These are phyloP conservation scores for Leistus spinibarbis DNA, from an alignment of 2,888 invertebrate species.

Conservation along the genomic window DNA sequence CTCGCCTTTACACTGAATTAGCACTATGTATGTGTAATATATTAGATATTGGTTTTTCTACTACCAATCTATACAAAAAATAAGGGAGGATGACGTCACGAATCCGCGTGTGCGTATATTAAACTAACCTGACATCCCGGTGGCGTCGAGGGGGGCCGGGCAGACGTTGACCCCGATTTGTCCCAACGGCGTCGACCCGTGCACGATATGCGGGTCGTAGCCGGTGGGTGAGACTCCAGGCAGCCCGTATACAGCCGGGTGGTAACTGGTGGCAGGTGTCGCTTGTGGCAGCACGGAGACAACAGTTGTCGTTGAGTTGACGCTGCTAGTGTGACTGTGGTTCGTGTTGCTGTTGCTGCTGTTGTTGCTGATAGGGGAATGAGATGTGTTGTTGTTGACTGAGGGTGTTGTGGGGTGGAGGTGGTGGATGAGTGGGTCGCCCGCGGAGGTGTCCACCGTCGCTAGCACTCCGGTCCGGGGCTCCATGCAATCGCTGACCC, in stretches of 20 bases:
- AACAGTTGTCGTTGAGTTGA: slow-evolving; percentile 53
- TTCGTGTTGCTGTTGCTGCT: slow-evolving; percentile 43
- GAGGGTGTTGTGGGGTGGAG: slow-evolving; percentile 1
- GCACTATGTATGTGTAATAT: too few relatives aligned
- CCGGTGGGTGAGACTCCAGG: slow-evolving; percentile 49
- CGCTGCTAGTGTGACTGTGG: slow-evolving; percentile 41
- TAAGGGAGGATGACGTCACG: too few relatives aligned
- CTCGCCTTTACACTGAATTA: too few relatives aligned
- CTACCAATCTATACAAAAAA: too few relatives aligned
- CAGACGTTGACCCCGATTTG: slow-evolving; percentile 75
- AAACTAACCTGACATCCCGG: slow-evolving; percentile 57
- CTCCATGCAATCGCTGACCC: slow-evolving; percentile 17
- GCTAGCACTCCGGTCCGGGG: slow-evolving; percentile 14
- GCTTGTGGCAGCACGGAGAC: slow-evolving; percentile 51
- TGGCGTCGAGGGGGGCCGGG: slow-evolving; percentile 60
- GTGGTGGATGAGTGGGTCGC: neutral
- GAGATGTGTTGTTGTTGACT: too few relatives aligned
- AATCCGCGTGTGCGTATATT: too few relatives aligned
- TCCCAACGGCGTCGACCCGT: slow-evolving; percentile 80
- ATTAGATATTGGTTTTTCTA: too few relatives aligned
- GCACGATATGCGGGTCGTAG: slow-evolving; percentile 64
- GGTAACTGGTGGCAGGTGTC: slow-evolving; percentile 45
- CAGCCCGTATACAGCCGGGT: slow-evolving; percentile 50
- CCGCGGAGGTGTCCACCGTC: neutral
- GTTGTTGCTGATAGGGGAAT: slow-evolving; percentile 8